phyloP scores from a whole-genome alignment of 2,797 vertebrate genomes.

The Monodelphis domestica region DNA sequence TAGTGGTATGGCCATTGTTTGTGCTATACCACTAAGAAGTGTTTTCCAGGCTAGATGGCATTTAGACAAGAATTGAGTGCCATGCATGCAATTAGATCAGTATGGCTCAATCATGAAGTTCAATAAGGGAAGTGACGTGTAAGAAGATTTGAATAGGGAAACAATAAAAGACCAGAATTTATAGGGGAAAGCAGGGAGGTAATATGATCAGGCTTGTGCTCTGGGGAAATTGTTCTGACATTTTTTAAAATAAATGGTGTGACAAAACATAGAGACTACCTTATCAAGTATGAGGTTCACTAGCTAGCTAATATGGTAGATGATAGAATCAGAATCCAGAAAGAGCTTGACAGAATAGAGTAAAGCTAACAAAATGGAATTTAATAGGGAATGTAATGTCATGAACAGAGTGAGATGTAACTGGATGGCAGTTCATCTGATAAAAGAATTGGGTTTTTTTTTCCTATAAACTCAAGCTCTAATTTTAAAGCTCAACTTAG shows the following conservation, averaged over 20 bases:
- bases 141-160: neutral
- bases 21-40: neutral
- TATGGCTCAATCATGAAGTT: neutral
- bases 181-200: neutral
- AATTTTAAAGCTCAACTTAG: neutral
- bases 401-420: neutral
- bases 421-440: neutral
- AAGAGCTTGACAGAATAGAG: neutral
- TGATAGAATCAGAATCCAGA: neutral
- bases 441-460: neutral
- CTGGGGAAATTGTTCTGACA: neutral
- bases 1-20: no score
- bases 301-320: neutral
- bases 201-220: neutral
- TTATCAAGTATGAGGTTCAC: neutral
- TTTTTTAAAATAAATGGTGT: neutral
- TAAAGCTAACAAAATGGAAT: neutral
- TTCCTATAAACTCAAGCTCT: neutral
- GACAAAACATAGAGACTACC: neutral
- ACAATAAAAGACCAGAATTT: neutral
- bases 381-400: neutral
- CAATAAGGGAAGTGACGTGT: neutral
- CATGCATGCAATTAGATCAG: neutral
- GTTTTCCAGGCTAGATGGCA: neutral
- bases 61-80: neutral